A percentile compares a stretch with the other conserved stretches of the same genome.
Evolutionary conservation across 2,797 vertebrate genomes (phyloP).

Genomic region (Lacerta agilis): DNA sequence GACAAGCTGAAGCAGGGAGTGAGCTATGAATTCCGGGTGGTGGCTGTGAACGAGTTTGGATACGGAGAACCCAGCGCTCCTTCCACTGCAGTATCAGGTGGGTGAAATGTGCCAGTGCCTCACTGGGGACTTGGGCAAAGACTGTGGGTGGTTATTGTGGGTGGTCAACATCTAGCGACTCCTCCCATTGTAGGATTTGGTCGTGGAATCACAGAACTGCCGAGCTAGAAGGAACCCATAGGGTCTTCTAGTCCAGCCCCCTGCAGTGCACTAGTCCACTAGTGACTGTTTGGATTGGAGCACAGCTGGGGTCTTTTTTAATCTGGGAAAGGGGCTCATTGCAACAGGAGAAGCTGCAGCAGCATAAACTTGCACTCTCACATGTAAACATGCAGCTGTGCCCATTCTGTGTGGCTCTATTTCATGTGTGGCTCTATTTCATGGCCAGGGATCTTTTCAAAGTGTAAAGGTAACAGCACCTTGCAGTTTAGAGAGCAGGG

Average conservation of each 20-base stretch:
- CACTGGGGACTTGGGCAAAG: not conserved
- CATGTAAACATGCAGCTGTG: not conserved
- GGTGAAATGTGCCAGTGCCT: not conserved
- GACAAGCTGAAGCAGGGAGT: slow-evolving; percentile 90
- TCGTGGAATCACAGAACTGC: no score
- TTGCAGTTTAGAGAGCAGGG: no score
- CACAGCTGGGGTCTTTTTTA: not conserved
- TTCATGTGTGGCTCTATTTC: not conserved
- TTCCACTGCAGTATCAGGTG: slow-evolving; percentile 90
- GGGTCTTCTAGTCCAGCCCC: no score
- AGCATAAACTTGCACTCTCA: not conserved
- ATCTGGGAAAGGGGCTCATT: not conserved
- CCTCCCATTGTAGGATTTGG: no score
- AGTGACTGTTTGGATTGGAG: not conserved
- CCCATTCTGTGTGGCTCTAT: not conserved
- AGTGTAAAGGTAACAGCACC: no score
- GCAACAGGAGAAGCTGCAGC: no score
- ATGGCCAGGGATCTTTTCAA: no score
- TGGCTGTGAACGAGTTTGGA: slow-evolving; percentile 90
- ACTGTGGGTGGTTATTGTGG: not conserved
- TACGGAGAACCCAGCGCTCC: slow-evolving; percentile 92
- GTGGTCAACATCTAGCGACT: no score
- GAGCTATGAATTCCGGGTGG: slow-evolving; percentile 95
- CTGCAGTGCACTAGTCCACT: no score
- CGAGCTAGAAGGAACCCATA: no score